Percentiles rank a stretch among this genome's conserved stretches.
These are phyloP conservation scores for Anneissia japonica DNA, from an alignment of 35 echinoderm and acorn worm genomes.

Conservation along the genomic window DNA sequence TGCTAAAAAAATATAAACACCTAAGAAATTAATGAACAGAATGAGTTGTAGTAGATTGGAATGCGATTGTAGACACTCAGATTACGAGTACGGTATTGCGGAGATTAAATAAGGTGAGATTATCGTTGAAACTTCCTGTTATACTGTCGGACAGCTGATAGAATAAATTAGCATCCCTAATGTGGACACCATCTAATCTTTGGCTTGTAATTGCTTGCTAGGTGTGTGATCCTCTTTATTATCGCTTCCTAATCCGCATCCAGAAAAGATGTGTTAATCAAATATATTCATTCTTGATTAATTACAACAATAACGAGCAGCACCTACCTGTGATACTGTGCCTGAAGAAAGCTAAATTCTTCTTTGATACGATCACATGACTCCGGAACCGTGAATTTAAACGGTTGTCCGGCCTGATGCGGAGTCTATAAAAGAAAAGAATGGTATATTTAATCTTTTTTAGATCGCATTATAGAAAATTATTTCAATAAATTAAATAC, in stretches of 20 bases:
- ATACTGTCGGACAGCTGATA: background rate
- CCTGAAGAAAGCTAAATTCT: conserved; percentile 97
- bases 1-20: no score
- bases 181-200: no score
- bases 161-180: background rate
- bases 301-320: background rate
- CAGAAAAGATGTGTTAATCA: background rate
- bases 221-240: background rate
- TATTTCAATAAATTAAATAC: no score
- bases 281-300: background rate
- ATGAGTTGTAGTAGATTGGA: no score
- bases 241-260: background rate
- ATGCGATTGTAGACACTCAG: no score
- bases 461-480: no score
- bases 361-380: conserved; percentile 99
- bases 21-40: no score
- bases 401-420: conserved; percentile 91
- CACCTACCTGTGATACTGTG: conserved; percentile 97
- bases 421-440: conserved; percentile 53
- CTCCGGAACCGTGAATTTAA: conserved; percentile 97
- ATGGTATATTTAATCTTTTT: no score
- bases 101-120: no score
- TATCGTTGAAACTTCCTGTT: no score
- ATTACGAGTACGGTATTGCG: no score
- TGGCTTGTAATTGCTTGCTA: background rate